Percentiles rank a stretch among this genome's conserved stretches.
These are phyloP conservation scores for Dendrolimus pini DNA, from an alignment of 2,888 invertebrate genomes.

Conservation along the genomic window DNA sequence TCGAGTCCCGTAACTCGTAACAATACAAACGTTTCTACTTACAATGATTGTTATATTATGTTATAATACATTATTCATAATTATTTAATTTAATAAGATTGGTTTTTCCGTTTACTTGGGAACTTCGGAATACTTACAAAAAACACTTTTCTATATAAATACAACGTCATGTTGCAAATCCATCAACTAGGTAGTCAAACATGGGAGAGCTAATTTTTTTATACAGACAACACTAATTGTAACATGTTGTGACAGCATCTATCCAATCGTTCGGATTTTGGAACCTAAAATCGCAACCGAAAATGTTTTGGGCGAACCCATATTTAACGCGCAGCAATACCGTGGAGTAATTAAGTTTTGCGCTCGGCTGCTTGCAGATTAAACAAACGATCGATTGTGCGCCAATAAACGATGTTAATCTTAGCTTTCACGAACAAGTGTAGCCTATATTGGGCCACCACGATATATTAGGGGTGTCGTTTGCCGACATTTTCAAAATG, in stretches of 20 bases:
- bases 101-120: no score
- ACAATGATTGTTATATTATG: no score
- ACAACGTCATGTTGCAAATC: no score
- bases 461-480: conserved; percentile 27
- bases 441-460: conserved; percentile 25
- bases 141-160: no score
- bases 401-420: conserved; percentile 62
- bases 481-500: neutral
- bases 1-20: no score
- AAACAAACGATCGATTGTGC: conserved; percentile 57
- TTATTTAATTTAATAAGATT: no score
- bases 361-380: conserved; percentile 49
- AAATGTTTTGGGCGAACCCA: neutral
- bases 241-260: neutral
- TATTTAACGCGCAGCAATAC: neutral
- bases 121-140: no score
- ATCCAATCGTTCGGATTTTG: no score
- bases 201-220: no score
- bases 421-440: conserved; percentile 63
- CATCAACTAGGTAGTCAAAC: no score
- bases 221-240: neutral
- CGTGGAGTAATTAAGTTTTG: conserved; percentile 47
- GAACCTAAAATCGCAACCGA: neutral
- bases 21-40: no score
- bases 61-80: no score